Percentiles rank a stretch among this genome's conserved stretches.
These are phyloP conservation scores for Leucopsar rothschildi DNA, from an alignment of 2,113 vertebrate genomes.

Conservation along the genomic window DNA sequence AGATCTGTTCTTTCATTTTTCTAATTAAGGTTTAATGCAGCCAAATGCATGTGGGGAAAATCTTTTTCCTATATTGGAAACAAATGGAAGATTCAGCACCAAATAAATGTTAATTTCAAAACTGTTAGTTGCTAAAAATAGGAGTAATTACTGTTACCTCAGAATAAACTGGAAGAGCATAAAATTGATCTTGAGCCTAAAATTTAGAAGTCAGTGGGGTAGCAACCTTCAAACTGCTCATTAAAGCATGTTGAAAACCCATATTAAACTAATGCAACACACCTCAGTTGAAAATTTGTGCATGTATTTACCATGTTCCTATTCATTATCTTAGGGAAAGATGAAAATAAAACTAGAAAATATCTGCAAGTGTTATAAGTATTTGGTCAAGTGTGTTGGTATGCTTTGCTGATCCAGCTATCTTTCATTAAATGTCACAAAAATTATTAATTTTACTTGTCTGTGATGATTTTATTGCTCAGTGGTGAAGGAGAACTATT, in stretches of 20 bases:
- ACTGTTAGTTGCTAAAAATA: not conserved
- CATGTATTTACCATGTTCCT: not conserved
- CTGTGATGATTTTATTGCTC: not conserved
- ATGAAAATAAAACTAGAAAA: not conserved
- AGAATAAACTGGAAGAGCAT: not conserved
- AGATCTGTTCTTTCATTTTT: slow-evolving; percentile 14
- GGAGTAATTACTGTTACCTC: not conserved
- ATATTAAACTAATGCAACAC: not conserved
- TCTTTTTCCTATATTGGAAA: not conserved
- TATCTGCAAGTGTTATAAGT: not conserved
- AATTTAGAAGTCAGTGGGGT: not conserved
- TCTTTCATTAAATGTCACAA: not conserved
- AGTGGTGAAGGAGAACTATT: not conserved
- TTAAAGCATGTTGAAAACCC: not conserved
- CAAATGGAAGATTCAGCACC: not conserved
- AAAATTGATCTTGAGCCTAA: not conserved
- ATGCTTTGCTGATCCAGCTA: not conserved
- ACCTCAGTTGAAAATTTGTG: not conserved
- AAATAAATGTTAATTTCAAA: not conserved
- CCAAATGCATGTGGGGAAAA: not conserved
- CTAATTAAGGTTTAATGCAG: not conserved
- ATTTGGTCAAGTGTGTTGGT: not conserved
- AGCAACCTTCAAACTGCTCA: not conserved
- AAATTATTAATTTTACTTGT: not conserved
- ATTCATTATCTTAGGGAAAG: not conserved